Conservation (phyloP, 2,797 vertebrate species). For the Oreortyx pictus region DNA sequence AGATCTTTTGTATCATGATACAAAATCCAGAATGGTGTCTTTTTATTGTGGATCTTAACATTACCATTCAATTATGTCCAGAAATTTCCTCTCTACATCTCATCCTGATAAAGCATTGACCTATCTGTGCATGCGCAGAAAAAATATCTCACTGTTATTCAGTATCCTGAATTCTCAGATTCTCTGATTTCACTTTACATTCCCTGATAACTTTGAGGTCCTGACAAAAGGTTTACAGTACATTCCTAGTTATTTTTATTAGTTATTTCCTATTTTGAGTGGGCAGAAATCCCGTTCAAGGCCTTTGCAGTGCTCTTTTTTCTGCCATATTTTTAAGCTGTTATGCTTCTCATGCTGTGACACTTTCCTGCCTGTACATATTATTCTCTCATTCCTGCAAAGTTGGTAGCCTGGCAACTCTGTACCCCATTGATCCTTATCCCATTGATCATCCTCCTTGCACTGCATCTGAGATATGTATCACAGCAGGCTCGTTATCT, state of each 20-base stretch:
- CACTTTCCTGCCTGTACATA: background rate
- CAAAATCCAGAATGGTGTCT: background rate
- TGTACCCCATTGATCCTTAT: background rate
- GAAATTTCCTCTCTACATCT: background rate
- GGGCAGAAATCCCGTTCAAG: background rate
- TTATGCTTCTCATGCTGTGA: background rate
- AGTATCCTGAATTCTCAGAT: background rate
- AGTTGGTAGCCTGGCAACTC: constrained; percentile 26
- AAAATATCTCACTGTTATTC: background rate
- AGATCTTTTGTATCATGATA: background rate
- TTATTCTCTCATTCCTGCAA: background rate
- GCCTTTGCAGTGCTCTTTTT: accelerated
- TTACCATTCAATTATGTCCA: background rate
- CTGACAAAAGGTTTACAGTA: background rate
- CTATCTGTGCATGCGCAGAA: background rate
- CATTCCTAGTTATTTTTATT: background rate
- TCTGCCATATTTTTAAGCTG: background rate
- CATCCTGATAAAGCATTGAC: background rate
- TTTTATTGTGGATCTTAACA: background rate
- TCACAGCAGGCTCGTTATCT: background rate
- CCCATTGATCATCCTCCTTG: background rate
- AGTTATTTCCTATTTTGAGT: background rate
- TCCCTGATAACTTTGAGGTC: background rate
- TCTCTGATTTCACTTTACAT: background rate
- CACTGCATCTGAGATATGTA: background rate